Evolutionary conservation across 2,888 invertebrate genomes (phyloP), one percentile per base, ranked within the genome.

Genomic region (Euclidia mi): DNA sequence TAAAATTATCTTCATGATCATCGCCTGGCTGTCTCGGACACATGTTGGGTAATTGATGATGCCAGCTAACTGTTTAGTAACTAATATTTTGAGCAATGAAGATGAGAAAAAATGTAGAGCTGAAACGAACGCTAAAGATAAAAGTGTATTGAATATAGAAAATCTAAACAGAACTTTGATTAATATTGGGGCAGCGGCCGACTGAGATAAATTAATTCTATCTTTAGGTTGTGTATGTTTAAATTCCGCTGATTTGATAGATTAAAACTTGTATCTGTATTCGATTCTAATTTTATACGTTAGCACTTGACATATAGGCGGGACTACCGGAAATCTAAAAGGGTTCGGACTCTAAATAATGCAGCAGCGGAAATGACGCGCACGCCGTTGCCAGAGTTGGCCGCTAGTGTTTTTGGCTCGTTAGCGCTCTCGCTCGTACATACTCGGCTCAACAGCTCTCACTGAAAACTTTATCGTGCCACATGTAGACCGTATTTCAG

Each of bases 291-390:
- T 44, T 61, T 40, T 51, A 60, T 29, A 25, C 10, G 20, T 34
- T 15, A 38, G 40, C 7, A 47, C 7, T 61, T 37, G 1, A 44
- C 17, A 56, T 62, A 58, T 50, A 62, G 46, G 58, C 65, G 51
- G 49, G 71, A 45, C 35, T 68, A 74, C 77, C 80, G 84, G 84
- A 85, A 82, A 77, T 73, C 65, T 73, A 79, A 77, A 73, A 78
- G 74, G 76, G 76, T 76, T 76, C 66, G 74, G 73, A 79, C 67
- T 78, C 56, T 63, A 69, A 79, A 79, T 78, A 77, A 80, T 78
- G 79, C 79, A 73, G 64, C 71, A 65, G 66, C 83, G 87, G 86
- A 87, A 82, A 78, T 85, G 86, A 86, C 85, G 85, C 73, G 47
- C 63, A 46, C 44, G 44, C 35, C 63, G 73, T 55, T 65, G 66